Base-by-base conservation (phyloP, 92 coral and sea anemone species). In the Montipora capitata region DNA sequence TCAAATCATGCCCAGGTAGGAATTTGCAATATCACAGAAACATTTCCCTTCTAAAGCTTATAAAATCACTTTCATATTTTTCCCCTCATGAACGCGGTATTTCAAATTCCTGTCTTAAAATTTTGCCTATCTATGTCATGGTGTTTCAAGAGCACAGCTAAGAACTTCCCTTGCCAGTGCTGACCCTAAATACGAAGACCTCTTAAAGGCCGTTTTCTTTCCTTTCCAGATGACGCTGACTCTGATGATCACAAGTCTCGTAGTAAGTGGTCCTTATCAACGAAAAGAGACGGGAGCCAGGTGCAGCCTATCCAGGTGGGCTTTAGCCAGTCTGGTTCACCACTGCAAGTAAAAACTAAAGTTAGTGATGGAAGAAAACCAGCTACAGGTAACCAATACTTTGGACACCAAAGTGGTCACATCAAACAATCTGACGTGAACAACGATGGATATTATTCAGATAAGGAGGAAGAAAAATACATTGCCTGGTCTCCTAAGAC, bases 1-100 rank as follows among this genome's bases (percentile, higher is more conserved):
- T 76, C 5, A 80, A 85, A 40, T 87, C 82, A 15, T 92, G 98
- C 78, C 78, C 65, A 7, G 95, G 99, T 95, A 77, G 61, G 95
- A 74, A 54, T 27, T 27, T 27, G 35, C 35, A 27, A 27, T 54
- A 13, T 54, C 61, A 54, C 61, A 54, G 15, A 7, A 8, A 11
- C 3, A 54, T 54, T 54, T 54, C 13, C 61, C 61, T 54, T 54
- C 3, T 13, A 54, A 12, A 54, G 61, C 12, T 54, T 13, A 27
- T 8, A 45, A 45, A 45, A 5, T 5, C 51, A 45, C 51, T 5
- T 8, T 2, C 51, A 0, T 45, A 45, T 8, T 45, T 45, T 45
- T 45, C 51, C 9, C 51, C 9, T 45, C 5, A 45, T 5, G 9
- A 45, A 5, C 4, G 9, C 51, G 51, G 51, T 45, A 45, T 45